Evolutionary conservation across 2,888 invertebrate species (phyloP).

Genomic region (Corythucha ciliata): DNA sequence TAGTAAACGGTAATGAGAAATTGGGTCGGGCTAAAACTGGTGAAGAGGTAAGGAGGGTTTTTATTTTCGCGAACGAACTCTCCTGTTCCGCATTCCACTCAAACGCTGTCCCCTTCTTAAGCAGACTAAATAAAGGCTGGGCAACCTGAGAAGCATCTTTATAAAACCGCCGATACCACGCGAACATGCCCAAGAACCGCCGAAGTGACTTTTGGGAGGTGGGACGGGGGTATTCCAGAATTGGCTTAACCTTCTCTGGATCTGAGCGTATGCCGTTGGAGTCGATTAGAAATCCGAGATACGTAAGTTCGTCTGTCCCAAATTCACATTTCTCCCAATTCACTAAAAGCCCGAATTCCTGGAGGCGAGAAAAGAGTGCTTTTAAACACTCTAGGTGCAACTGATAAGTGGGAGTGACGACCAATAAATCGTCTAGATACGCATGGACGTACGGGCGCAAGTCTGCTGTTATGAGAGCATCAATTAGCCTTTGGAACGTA

Average conservation of each 20-base stretch:
- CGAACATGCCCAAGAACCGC: slow-evolving; percentile 22
- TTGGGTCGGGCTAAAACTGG: slow-evolving; percentile 27
- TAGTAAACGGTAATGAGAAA: slow-evolving; percentile 19
- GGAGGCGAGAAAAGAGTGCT: no score
- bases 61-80: slow-evolving; percentile 14
- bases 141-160: slow-evolving; percentile 29
- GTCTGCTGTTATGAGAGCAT: no score
- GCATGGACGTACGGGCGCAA: no score
- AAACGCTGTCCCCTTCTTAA: slow-evolving; percentile 23
- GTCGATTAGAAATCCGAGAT: slow-evolving; percentile 16
- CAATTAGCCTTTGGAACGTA: no score
- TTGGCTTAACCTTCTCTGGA: slow-evolving; percentile 15
- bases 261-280: slow-evolving; percentile 11
- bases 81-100: slow-evolving; percentile 18
- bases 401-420: no score
- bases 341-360: no score
- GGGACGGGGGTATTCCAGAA: slow-evolving; percentile 17
- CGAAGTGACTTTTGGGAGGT: slow-evolving; percentile 8
- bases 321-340: no score
- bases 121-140: slow-evolving; percentile 31
- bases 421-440: no score
- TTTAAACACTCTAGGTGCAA: no score
- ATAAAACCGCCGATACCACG: slow-evolving; percentile 34
- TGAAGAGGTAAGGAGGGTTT: slow-evolving; percentile 15
- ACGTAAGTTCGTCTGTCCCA: no score